Evolutionary conservation across 2,113 vertebrate genomes (phyloP).

Genomic region (Mixornis gularis): DNA sequence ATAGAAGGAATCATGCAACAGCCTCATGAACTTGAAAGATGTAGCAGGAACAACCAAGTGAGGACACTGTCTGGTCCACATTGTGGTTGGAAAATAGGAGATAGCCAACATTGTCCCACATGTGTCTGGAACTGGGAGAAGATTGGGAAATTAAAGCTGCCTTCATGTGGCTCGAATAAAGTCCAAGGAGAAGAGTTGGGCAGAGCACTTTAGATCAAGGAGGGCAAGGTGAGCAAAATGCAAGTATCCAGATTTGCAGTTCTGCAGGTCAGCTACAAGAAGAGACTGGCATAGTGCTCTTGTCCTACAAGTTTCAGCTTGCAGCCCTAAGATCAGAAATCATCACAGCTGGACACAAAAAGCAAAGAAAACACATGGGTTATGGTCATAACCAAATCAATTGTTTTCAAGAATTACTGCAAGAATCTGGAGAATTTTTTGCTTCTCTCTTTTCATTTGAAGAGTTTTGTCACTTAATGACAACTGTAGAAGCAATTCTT

Average conservation of each 20-base stretch:
- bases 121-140: not conserved
- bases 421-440: not conserved
- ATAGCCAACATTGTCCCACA: not conserved
- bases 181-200: not conserved
- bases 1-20: not conserved
- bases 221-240: not conserved
- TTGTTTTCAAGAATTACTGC: constrained; percentile 9
- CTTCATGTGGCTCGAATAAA: not conserved
- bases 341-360: not conserved
- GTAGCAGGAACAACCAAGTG: not conserved
- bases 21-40: not conserved
- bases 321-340: not conserved
- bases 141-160: not conserved
- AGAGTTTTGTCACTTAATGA: not conserved
- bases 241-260: not conserved
- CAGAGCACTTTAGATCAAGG: not conserved
- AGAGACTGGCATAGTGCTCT: not conserved
- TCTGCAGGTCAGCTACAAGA: not conserved
- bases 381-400: not conserved
- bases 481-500: not conserved
- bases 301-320: not conserved
- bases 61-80: not conserved
- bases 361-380: not conserved
- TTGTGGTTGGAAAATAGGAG: not conserved
- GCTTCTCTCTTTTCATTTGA: not conserved